Evolutionary conservation across 2,113 vertebrate species (phyloP), one percentile per base, ranked within the genome.

Genomic region (Turnix velox): DNA sequence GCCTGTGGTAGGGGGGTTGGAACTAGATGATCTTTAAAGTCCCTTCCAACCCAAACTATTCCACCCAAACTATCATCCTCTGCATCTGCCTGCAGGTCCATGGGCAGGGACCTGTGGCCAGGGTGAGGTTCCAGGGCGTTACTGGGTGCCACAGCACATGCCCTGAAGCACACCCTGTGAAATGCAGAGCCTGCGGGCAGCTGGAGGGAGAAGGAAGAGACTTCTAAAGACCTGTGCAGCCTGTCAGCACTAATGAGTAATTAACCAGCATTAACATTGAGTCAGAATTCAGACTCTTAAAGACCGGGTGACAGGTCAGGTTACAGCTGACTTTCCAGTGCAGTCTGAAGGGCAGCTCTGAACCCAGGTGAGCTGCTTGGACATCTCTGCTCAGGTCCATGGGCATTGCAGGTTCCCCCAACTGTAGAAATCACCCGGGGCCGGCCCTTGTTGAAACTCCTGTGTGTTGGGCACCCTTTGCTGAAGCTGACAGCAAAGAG

Each of bases 381-480:
- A 39, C 2, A 4, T 48, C 30, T 42, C 27, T 43, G 40, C 83
- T 58, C 57, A 63, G 63, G 23, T 28, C 39, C 2, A 2, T 13
- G 37, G 51, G 46, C 42, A 57, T 33, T 0, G 0, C 51, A 49
- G 71, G 30, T 30, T 18, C 20, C 20, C 33, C 45, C 1, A 3
- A 14, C 33, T 62, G 45, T 24, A 37, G 37, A 18, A 8, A 3
- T 14, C 24, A 15, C n/a, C 12, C 6, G 13, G 72, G 33, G 20
- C 42, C 66, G 25, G 9, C 40, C 40, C 22, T 52, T 51, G 31
- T 23, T 57, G 65, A 43, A 51, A 16, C 14, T 30, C 28, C 19
- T 0, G 0, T 16, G 8, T 0, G 0, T 40, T 58, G 30, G 48
- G 23, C 12, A 4, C 12, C 48, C 43, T n/a, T 49, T 4, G 3